Percentiles rank a stretch among this genome's conserved stretches.
phyloP scores from a whole-genome alignment of 2,113 vertebrate genomes.

The Mormyrus lacerda region DNA sequence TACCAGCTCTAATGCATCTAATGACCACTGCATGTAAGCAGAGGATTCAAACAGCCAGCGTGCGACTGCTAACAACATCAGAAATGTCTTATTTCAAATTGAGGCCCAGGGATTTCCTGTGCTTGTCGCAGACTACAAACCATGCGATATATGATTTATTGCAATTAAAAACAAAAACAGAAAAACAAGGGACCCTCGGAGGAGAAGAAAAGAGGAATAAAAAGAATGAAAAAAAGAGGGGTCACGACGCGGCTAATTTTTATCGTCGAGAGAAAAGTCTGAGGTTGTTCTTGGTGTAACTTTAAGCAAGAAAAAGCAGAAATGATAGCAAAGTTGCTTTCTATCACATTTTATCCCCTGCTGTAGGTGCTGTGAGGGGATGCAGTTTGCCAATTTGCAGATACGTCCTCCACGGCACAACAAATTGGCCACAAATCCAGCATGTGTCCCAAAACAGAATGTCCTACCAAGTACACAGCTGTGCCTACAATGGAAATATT shows the following conservation, averaged over 20 bases:
- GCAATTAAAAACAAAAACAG: background rate
- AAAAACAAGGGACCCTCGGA: background rate
- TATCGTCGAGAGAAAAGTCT: background rate
- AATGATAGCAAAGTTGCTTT: background rate
- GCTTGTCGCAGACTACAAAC: background rate
- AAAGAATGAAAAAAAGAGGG: background rate
- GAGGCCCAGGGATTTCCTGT: background rate
- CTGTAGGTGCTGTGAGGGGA: background rate
- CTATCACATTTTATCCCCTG: background rate
- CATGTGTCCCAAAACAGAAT: background rate
- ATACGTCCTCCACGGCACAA: background rate
- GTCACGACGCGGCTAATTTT: background rate
- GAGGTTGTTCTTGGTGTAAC: background rate
- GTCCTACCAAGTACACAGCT: background rate
- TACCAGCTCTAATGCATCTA: background rate
- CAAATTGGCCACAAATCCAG: background rate
- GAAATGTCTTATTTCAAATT: background rate
- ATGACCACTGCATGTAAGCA: background rate
- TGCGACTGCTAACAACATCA: background rate
- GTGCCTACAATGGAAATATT: background rate
- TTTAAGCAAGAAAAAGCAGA: background rate
- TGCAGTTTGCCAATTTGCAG: background rate
- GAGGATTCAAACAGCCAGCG: background rate
- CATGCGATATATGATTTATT: background rate
- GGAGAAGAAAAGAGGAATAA: background rate